phyloP scores from a whole-genome alignment of 2,113 vertebrate genomes.

The Triplophysa dalaica region DNA sequence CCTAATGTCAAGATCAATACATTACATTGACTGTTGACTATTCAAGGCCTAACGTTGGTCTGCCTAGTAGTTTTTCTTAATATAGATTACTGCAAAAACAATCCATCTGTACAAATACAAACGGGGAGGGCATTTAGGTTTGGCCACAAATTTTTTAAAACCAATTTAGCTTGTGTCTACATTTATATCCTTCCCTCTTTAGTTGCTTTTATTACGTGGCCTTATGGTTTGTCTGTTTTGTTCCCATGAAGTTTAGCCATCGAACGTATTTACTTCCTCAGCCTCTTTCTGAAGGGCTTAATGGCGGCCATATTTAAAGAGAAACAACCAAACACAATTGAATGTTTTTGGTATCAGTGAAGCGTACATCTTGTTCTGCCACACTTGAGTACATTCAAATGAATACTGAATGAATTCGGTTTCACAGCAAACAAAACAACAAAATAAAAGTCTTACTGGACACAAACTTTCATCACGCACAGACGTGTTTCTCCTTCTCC shows the following conservation, averaged over 20 bases:
- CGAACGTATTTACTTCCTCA: constrained; percentile 29
- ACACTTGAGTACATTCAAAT: not conserved
- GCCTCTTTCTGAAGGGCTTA: constrained; percentile 36
- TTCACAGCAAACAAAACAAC: not conserved
- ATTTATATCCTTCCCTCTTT: not conserved
- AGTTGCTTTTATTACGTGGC: constrained; percentile 29
- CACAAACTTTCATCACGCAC: not conserved
- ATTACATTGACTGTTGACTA: no score
- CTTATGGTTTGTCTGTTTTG: constrained; percentile 28
- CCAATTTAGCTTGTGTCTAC: not conserved
- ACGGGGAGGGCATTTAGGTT: no score
- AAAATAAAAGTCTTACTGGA: not conserved
- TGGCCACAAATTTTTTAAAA: no score
- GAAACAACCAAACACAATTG: not conserved
- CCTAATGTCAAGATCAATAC: no score
- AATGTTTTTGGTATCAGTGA: not conserved
- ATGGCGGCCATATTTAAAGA: not conserved
- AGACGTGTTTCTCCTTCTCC: not conserved
- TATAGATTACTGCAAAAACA: no score
- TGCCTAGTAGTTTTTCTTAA: no score
- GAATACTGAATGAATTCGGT: not conserved
- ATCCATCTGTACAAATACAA: no score
- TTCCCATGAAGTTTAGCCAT: constrained; percentile 8
- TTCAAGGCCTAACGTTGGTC: no score
- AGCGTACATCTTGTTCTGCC: not conserved